Base-by-base conservation (phyloP, 2,113 vertebrate species). In the Heteronetta atricapilla region DNA sequence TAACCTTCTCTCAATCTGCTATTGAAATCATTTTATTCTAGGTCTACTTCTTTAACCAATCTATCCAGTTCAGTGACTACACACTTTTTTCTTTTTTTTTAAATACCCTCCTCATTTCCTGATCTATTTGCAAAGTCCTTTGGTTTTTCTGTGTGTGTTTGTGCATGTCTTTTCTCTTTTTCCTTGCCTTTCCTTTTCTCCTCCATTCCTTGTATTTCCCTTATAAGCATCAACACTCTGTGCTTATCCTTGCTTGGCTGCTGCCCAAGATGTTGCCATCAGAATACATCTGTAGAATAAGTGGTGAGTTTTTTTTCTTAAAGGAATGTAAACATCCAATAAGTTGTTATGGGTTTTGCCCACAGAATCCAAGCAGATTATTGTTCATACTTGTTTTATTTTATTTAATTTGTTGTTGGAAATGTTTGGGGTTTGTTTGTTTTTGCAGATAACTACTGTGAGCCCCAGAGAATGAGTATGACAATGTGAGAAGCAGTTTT, bases 321-420 rank as follows among this genome's bases (percentile, higher is more conserved):
- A 92, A 93, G 50, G 74, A 93, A 95, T 76, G 83, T 89, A 94
- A 97, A 90, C 74, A 92, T 38, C 4, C 62, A 84, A 79, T 86
- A 84, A 79, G 62, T 73, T 94, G 53, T 90, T 95, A 84, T 22
- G 77, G 34, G 69, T 48, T 93, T 93, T 94, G 53, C 93, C 88
- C 90, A 84, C 86, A 95, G 82, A 93, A 93, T 84, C 62, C 44
- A 76, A 58, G 48, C 66, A 66, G 68, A 44, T 94, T 94, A 69
- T 86, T 94, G 86, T 87, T 93, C 29, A 53, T 92, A 55, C 83
- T 86, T 91, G 64, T 40, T 92, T 90, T 58, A 58, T 85, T 95
- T 90, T 75, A 72, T 85, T 94, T 86, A 67, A 89, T 95, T 97
- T 91, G 76, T 83, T 96, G 52, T 81, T 96, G 56, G 31, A 86